These are phyloP conservation scores for Melanotaenia trifasciata DNA, from an alignment of 2,797 vertebrate genomes.

Conservation along the genomic window DNA sequence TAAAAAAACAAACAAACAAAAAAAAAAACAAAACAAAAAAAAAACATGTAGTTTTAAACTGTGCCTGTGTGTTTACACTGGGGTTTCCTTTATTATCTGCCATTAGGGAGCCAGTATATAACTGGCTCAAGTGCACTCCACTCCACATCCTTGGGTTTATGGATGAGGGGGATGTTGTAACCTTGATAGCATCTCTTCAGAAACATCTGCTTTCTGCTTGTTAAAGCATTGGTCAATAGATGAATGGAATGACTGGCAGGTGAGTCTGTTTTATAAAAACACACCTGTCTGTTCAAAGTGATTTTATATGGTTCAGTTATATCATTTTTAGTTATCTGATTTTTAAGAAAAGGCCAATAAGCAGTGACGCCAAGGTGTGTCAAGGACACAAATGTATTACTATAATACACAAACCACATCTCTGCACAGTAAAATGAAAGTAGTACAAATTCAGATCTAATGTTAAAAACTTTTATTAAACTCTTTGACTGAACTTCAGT, in stretches of 20 bases:
- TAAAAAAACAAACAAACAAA: too few species aligned
- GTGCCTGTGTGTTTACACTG: not conserved
- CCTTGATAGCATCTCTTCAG: not conserved
- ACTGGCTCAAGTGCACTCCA: not conserved
- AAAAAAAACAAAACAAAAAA: too few species aligned
- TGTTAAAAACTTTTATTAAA: not conserved
- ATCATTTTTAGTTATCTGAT: not conserved
- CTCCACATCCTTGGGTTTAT: conserved; percentile 20
- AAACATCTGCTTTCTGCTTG: conserved; percentile 11
- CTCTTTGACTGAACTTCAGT: not conserved
- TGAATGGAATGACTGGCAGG: not conserved
- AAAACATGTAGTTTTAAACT: not conserved
- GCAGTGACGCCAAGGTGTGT: not conserved
- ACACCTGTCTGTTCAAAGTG: not conserved
- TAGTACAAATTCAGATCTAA: not conserved
- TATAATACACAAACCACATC: not conserved
- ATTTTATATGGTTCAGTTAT: not conserved
- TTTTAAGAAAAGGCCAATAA: not conserved
- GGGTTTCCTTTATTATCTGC: conserved; percentile 14
- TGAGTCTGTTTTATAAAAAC: not conserved
- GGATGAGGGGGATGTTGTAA: conserved; percentile 7
- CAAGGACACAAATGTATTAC: not conserved
- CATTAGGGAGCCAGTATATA: conserved; percentile 6
- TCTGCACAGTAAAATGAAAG: not conserved
- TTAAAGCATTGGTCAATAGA: conserved; percentile 3